Evolutionary conservation across 2,113 vertebrate genomes (phyloP).

Genomic region (Sylvia atricapilla): DNA sequence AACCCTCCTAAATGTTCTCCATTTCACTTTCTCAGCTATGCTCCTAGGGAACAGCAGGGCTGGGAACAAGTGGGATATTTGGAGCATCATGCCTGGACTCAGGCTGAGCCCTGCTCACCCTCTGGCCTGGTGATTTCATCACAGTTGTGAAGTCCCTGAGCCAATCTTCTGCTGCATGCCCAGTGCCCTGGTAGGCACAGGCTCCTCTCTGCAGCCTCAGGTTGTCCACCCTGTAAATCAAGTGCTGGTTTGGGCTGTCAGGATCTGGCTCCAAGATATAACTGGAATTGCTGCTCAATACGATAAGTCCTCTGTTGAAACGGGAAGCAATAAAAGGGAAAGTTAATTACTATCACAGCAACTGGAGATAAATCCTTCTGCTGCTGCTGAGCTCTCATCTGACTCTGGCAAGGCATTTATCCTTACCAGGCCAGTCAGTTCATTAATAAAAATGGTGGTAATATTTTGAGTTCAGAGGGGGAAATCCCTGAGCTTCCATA

Average conservation of each 20-base stretch:
- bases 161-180: conserved; percentile 35
- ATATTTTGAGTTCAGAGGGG: not conserved
- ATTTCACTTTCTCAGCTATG: not conserved
- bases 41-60: not conserved
- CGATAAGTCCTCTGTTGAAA: conserved; percentile 86
- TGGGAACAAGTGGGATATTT: not conserved
- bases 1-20: not conserved
- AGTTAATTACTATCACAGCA: not conserved
- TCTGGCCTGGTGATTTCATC: conserved; percentile 51
- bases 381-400: not conserved
- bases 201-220: conserved; percentile 74
- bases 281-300: conserved; percentile 82
- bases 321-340: conserved; percentile 29
- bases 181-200: conserved; percentile 74
- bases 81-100: not conserved
- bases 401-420: not conserved
- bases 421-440: not conserved
- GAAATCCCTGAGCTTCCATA: not conserved
- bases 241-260: conserved; percentile 69
- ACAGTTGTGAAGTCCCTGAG: conserved; percentile 72
- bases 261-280: conserved; percentile 88
- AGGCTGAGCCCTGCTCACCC: conserved; percentile 72
- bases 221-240: conserved; percentile 83
- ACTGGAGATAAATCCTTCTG: not conserved
- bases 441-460: not conserved